Base-by-base conservation (phyloP, 2,888 invertebrate species). In the Terebella lapidaria region DNA sequence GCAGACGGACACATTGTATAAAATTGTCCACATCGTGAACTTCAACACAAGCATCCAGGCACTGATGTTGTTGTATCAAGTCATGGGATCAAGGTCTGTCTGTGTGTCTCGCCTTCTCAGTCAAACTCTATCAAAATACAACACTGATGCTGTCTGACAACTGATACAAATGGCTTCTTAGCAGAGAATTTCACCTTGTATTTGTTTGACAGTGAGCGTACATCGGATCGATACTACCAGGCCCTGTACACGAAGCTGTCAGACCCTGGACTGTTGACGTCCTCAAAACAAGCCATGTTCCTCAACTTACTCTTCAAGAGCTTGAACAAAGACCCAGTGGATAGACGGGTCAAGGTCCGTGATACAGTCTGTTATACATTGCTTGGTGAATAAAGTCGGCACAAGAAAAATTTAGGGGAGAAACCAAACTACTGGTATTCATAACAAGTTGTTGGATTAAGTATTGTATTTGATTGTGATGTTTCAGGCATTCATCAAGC, bases 271-370 rank as follows among this genome's bases (percentile, higher is more conserved):
- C 79, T 92, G 59, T 83, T 84, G 3, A 75, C 76, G 1, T 75
- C 79, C 2, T 71, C 76, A n/a, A 78, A 77, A 64, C 79, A 81
- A 53, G 88, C 92, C 0, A 86, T 93, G 66, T 86, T 95, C 68
- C 84, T 96, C 67, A 93, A 92, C 73, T 85, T 97, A 59, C 81
- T 95, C 24, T 94, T 88, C 81, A 90, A 91, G 77, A 89, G 93
- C 47, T 82, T 96, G 71, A 87, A 88, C 73, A 87, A 86, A 64
- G 97, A 99, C 82, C 83, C 83, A 3, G 87, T 89, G 68, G 76
- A 85, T 0, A 80, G 85, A 2, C 54, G 54, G 55, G 28, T 56
- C 15, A 20, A 24, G 25, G 59, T 56, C n/a, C n/a, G n/a, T n/a
- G n/a, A n/a, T n/a, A n/a, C n/a, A n/a, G n/a, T n/a, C n/a, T n/a